phyloP scores from a whole-genome alignment of 2,797 vertebrate genomes.

The Artibeus jamaicensis region DNA sequence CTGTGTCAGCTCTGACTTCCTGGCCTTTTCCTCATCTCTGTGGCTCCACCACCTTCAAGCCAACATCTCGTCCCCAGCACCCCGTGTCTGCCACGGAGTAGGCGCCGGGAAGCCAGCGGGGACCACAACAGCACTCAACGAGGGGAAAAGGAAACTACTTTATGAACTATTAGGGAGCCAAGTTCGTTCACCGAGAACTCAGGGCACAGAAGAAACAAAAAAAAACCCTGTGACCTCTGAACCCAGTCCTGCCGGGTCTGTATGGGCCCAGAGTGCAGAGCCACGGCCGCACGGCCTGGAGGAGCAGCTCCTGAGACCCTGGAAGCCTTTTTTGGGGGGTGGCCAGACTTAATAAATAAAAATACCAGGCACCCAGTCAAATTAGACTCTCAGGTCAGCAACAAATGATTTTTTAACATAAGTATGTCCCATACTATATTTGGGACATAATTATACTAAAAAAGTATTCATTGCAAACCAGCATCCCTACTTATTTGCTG shows the following conservation, averaged over 20 bases:
- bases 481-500: neutral
- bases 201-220: neutral
- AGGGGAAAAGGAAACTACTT: neutral
- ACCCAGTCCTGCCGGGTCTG: neutral
- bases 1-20: too few relatives aligned
- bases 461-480: accelerated
- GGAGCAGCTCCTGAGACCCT: neutral
- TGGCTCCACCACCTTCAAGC: accelerated
- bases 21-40: neutral
- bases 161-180: neutral
- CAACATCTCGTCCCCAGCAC: neutral
- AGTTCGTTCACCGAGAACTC: neutral
- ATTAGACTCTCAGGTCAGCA: neutral
- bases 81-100: neutral
- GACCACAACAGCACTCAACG: neutral
- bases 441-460: neutral
- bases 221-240: neutral
- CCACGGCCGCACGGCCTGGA: accelerated
- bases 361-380: neutral
- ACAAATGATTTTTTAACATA: neutral
- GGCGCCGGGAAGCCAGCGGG: neutral
- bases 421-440: neutral
- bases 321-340: neutral
- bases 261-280: too few relatives aligned
- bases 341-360: neutral